Evolutionary conservation across 1,140 invertebrate species (phyloP), one percentile per base, ranked within the genome.

Genomic region (Bradynema listronoti): DNA sequence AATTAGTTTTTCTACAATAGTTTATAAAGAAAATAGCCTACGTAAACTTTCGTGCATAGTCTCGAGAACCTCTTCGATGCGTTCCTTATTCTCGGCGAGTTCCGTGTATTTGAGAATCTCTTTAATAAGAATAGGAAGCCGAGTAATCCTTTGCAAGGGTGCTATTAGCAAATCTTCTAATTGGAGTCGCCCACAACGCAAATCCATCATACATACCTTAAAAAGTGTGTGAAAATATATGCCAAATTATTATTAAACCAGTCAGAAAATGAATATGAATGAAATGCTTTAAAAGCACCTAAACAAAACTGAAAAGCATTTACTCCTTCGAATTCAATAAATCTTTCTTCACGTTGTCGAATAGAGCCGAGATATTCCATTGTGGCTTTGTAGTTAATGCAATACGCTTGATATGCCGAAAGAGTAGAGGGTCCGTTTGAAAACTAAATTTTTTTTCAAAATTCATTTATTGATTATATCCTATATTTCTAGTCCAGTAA

Each of bases 81-180:
- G 78, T 51, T 81, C 77, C 45, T 81, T 80, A 61, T 86, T 84
- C 29, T 80, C 72, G 0, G 73, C 68, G 47, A 83, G 79, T 61
- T 83, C 82, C 4, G 85, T 86, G 65, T 84, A 81, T 65, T 79
- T 80, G 34, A 79, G 62, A 53, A 86, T 84, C 68, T 86, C 85
- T 64, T 82, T 81, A 14, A 86, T 78, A 27, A 86, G 80, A 2
- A 87, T 78, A 25, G 85, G 85, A 16, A 86, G 80, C 70, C 85
- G 83, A 79, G 86, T 87, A 55, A 85, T 85, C 73, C 86, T 84
- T 74, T 86, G 85, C 56, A 86, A 84, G 9, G 85, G 85, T 2
- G 85, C 82, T 32, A 86, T 84, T 36, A 86, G 76, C 2, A 86
- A 78, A 73, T 86, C 85, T 6, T 84, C 85, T 29, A 86, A 72